Percentiles rank a stretch among this genome's conserved stretches.
Evolutionary conservation across 2,113 vertebrate genomes (phyloP).

Genomic region (Brachypodius melanocephalos): DNA sequence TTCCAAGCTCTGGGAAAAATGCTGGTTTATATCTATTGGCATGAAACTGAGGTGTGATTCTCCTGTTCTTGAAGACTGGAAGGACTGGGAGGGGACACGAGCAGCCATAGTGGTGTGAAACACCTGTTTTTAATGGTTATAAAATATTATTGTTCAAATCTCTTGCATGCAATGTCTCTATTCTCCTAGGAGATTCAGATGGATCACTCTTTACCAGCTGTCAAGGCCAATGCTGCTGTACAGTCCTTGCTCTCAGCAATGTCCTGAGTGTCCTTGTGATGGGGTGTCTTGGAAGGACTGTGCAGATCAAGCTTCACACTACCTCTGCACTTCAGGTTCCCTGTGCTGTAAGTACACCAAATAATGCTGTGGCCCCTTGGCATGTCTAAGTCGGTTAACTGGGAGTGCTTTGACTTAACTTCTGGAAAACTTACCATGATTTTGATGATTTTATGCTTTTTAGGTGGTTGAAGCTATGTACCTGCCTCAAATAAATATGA

Average conservation of each 20-base stretch:
- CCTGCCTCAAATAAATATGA: neutral
- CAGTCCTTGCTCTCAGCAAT: neutral
- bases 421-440: neutral
- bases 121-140: neutral
- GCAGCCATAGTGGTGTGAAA: neutral
- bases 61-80: neutral
- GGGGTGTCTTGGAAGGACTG: neutral
- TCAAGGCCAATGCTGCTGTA: neutral
- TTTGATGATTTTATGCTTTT: neutral
- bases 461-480: neutral
- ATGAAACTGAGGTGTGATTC: neutral
- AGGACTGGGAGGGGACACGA: neutral
- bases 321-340: neutral
- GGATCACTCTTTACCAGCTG: neutral
- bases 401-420: neutral
- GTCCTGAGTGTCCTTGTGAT: neutral
- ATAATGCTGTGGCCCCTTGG: neutral
- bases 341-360: neutral
- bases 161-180: neutral
- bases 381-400: neutral
- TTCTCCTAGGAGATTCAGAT: neutral
- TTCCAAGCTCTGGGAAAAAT: neutral
- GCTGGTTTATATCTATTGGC: neutral
- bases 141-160: neutral
- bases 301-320: neutral